Evolutionary conservation across 2,797 vertebrate species (phyloP).

Genomic region (Pagetopsis macropterus): DNA sequence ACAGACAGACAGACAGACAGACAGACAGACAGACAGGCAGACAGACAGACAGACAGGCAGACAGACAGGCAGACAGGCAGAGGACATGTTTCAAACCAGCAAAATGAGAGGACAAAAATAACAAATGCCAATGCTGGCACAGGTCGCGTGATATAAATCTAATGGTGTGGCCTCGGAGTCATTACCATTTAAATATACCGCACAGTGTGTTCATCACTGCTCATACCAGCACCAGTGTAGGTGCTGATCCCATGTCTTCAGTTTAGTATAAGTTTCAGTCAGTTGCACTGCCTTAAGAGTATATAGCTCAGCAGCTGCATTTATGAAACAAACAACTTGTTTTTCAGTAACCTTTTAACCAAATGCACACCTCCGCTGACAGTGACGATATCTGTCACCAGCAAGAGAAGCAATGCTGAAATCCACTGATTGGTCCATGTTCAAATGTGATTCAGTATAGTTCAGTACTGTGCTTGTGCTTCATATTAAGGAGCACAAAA

Average conservation of each 20-base stretch:
- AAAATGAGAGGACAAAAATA: no score
- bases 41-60: no score
- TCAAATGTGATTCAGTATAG: neutral
- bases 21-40: no score
- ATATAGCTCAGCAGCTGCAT: neutral
- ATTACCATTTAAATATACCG: neutral
- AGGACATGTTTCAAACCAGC: no score
- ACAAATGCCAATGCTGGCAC: neutral
- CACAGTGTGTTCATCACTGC: neutral
- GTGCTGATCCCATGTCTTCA: neutral
- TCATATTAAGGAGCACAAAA: neutral
- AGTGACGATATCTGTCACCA: neutral
- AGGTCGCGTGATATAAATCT: neutral
- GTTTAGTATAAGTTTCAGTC: neutral
- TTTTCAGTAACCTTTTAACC: neutral
- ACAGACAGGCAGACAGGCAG: no score
- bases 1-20: no score
- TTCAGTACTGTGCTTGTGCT: no score
- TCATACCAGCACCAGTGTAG: neutral
- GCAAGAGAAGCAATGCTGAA: neutral
- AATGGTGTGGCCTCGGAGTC: neutral
- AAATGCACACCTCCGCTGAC: neutral
- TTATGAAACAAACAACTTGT: neutral
- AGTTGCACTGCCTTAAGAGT: neutral
- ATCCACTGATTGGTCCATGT: neutral